Conservation (phyloP, 2,888 invertebrate genomes). For the Hipparchia sbordonii region DNA sequence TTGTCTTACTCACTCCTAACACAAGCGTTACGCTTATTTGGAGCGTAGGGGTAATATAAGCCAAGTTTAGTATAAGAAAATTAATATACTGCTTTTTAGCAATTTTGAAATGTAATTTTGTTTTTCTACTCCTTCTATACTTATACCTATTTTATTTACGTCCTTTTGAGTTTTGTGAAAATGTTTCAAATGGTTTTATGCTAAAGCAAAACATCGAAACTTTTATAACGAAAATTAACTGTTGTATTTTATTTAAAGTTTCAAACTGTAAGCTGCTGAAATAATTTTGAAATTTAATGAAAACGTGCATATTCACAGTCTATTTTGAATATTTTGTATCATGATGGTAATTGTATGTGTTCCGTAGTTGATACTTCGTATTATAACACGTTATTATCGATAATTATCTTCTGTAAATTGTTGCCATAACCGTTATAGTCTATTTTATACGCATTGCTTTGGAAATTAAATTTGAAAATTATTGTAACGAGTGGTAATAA, state of each 20-base stretch:
- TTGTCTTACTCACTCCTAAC: too few species aligned
- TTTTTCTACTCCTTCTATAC: not conserved
- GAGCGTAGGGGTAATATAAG: too few species aligned
- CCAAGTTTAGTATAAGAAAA: too few species aligned
- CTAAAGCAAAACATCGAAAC: not conserved
- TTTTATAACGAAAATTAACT: not conserved
- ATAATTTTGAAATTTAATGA: slow-evolving; percentile 23
- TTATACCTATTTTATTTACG: not conserved
- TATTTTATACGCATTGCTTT: not conserved
- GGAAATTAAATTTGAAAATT: too few species aligned
- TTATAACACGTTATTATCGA: not conserved
- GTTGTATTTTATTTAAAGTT: not conserved
- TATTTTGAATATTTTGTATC: slow-evolving; percentile 15
- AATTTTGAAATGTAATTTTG: too few species aligned
- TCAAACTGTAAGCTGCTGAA: not conserved
- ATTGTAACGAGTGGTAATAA: too few species aligned
- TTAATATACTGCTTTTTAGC: too few species aligned
- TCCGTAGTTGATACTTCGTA: not conserved
- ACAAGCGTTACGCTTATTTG: too few species aligned
- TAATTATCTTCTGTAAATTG: slow-evolving; percentile 15
- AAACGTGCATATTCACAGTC: slow-evolving; percentile 16
- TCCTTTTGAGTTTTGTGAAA: not conserved
- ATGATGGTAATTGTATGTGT: slow-evolving; percentile 22
- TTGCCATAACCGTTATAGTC: not conserved
- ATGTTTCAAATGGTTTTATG: not conserved